Percentiles rank a stretch among this genome's conserved stretches.
Evolutionary conservation across 2,113 vertebrate species (phyloP).

Genomic region (Electrona antarctica): DNA sequence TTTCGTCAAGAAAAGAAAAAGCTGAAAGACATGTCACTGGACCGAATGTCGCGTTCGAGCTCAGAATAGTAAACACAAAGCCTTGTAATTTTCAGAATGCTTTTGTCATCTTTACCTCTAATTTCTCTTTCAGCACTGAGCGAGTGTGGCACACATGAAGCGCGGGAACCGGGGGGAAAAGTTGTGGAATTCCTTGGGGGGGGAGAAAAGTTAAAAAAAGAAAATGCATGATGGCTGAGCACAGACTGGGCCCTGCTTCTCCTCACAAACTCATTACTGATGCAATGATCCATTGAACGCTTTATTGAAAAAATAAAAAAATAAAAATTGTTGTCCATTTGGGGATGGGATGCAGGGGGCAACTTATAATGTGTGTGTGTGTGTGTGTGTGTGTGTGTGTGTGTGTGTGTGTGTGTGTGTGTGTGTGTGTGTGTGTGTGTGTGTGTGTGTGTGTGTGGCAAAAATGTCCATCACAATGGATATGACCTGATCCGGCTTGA

Average conservation of each 20-base stretch:
- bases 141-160: slow-evolving; percentile 46
- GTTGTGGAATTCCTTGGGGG: slow-evolving; percentile 51
- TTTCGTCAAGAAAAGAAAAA: slow-evolving; percentile 55
- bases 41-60: slow-evolving; percentile 75
- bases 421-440: no score
- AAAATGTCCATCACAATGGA: no score
- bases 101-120: slow-evolving; percentile 75
- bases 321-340: no score
- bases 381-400: no score
- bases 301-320: no score
- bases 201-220: slow-evolving; percentile 51
- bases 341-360: no score
- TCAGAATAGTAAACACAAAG: slow-evolving; percentile 74
- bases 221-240: slow-evolving; percentile 25
- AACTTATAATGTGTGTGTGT: no score
- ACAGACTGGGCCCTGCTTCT: slow-evolving; percentile 8
- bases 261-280: slow-evolving; percentile 13
- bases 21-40: slow-evolving; percentile 62
- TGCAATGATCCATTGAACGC: no score
- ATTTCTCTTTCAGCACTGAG: slow-evolving; percentile 59
- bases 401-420: no score
- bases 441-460: no score
- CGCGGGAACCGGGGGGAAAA: slow-evolving; percentile 43
- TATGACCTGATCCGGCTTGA: no score
- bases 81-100: slow-evolving; percentile 83